Conservation (phyloP, 2,888 invertebrate species). For the Celastrina argiolus region DNA sequence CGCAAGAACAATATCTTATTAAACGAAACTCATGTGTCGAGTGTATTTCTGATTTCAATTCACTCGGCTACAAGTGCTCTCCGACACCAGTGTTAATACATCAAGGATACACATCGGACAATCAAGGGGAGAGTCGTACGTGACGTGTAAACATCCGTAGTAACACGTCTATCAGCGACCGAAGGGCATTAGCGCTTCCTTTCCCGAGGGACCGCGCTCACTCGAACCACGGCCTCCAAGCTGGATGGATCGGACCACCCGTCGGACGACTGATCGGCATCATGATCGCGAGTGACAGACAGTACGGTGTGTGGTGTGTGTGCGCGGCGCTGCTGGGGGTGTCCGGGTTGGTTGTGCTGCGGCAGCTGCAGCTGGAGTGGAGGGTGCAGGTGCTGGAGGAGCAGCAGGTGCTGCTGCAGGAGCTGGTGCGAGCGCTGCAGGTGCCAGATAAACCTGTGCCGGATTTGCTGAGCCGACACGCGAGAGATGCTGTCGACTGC, state of each 20-base stretch:
- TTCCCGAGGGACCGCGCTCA: conserved; percentile 61
- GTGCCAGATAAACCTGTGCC: conserved; percentile 35
- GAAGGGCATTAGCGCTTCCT: conserved; percentile 74
- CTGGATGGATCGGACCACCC: conserved; percentile 42
- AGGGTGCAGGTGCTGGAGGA: conserved; percentile 58
- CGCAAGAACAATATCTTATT: too few relatives aligned
- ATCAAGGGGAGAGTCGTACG: conserved; percentile 4
- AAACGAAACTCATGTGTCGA: too few relatives aligned
- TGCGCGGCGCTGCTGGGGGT: conserved; percentile 62
- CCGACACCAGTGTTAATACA: background rate
- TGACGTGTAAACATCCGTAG: conserved; percentile 34
- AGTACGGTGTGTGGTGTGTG: conserved; percentile 68
- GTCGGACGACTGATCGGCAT: conserved; percentile 43
- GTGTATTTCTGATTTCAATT: background rate
- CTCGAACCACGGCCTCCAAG: conserved; percentile 2
- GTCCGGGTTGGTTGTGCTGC: conserved; percentile 57
- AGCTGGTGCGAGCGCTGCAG: conserved; percentile 37
- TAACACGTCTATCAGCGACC: conserved; percentile 71
- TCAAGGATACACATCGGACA: conserved; percentile 7
- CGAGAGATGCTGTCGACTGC: conserved; percentile 63
- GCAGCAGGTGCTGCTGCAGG: conserved; percentile 40
- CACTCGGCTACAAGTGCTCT: background rate
- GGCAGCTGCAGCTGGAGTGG: conserved; percentile 62
- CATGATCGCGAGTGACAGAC: conserved; percentile 46
- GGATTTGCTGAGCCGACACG: conserved; percentile 48